These are phyloP conservation scores for Digitonthophagus gazella DNA, from an alignment of 2,888 invertebrate species.

Conservation along the genomic window DNA sequence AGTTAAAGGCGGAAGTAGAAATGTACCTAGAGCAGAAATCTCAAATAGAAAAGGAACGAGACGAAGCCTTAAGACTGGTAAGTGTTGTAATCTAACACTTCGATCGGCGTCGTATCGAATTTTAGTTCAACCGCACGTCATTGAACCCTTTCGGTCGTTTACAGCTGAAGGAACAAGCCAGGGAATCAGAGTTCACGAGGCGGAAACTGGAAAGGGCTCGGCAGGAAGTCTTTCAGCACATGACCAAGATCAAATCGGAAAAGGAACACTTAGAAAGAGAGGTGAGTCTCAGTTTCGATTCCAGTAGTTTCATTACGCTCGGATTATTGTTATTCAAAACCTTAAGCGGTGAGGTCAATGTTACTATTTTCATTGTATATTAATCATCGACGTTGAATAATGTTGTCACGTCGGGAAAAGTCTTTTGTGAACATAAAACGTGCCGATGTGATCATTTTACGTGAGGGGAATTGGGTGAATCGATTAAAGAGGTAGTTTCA, in stretches of 20 bases:
- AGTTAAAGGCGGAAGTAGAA: conserved; percentile 54
- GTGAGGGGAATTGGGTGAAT: background rate
- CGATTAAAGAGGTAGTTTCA: background rate
- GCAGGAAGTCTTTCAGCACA: conserved; percentile 59
- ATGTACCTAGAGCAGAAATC: conserved; percentile 52
- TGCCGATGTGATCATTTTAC: background rate
- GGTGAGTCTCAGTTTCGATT: conserved; percentile 45
- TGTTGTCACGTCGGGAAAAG: background rate
- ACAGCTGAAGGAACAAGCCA: conserved; percentile 58
- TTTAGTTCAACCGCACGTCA: conserved; percentile 1
- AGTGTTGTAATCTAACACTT: conserved; percentile 30
- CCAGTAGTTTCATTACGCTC: background rate
- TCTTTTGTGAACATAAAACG: background rate
- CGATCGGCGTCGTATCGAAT: background rate
- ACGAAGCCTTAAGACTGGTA: conserved; percentile 53
- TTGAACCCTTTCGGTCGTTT: conserved; percentile 30
- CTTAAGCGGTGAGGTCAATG: background rate
- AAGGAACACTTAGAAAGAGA: conserved; percentile 58
- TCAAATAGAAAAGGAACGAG: conserved; percentile 52
- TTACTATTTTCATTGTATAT: background rate
- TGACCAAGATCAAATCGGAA: conserved; percentile 58
- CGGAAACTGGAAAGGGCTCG: conserved; percentile 58
- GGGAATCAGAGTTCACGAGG: conserved; percentile 57
- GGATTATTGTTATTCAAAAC: background rate
- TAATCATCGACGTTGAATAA: background rate